Base-by-base conservation (phyloP, 1,140 invertebrate species). In the Zaprionus ornatus region DNA sequence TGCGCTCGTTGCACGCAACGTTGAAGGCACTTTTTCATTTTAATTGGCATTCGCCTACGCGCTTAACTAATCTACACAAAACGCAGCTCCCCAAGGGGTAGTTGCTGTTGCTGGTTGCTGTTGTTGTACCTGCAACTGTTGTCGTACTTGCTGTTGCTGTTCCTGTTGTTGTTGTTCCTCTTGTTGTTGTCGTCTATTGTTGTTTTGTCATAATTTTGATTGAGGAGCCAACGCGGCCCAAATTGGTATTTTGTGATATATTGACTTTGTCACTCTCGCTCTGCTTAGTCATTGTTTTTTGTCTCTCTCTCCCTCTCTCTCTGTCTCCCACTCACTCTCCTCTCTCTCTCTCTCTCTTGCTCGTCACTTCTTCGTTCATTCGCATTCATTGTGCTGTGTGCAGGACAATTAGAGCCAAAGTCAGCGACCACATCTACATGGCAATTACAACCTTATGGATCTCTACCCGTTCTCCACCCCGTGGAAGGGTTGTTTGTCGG, bases 201-300 rank as follows among this genome's bases (percentile, higher is more conserved):
- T 69, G 72, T 72, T 67, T 82, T 86, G 87, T 84, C 88, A 91
- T 91, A 91, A 91, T 87, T 91, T 91, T 91, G 87, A 91, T 91
- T 91, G 87, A 91, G 87, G 42, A 80, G 70, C 59, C 71, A 75
- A 87, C 67, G 76, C 86, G 71, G 68, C 64, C 68, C 79, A 90
- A 90, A 88, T 88, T 90, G 85, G 85, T 90, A 82, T 90, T 88
- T 88, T 88, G 75, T 90, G 85, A 90, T 90, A 90, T 90, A 90
- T 90, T 90, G 86, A 90, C 85, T 85, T 82, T 65, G 75, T 64
- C 79, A 73, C 82, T 50, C 45, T 50, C 45, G 19, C 21, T 84
- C 85, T 90, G 85, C 85, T 90, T 88, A 88, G 85, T 88, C 85
- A 17, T 63, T 19, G 40, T 13, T 3, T 3, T 45, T 15, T 19